Evolutionary conservation across 2,888 invertebrate genomes (phyloP).

Genomic region (Chaitophorus viminalis): DNA sequence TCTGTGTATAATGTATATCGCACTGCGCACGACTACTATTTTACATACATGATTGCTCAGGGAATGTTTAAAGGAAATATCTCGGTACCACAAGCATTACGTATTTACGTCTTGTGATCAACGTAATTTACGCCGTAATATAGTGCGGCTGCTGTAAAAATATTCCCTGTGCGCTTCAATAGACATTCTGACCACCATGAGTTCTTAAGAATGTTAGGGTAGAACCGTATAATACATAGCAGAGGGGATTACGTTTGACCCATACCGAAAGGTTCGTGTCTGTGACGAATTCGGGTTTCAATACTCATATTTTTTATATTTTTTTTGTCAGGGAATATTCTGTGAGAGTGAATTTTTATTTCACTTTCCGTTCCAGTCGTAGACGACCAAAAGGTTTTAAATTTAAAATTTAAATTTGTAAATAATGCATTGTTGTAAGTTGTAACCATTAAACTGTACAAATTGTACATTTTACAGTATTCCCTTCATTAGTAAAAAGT

Average conservation of each 20-base stretch:
- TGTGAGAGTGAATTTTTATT: conserved; percentile 46
- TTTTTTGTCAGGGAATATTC: conserved; percentile 39
- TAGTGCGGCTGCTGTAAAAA: conserved; percentile 7
- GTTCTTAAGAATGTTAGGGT: conserved; percentile 44
- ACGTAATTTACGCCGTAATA: conserved; percentile 22
- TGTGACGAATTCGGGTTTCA: conserved; percentile 56
- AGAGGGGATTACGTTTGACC: conserved; percentile 40
- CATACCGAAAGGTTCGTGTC: conserved; percentile 58
- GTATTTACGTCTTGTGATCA: not conserved
- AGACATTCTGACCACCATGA: conserved; percentile 39
- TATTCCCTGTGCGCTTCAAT: conserved; percentile 21
- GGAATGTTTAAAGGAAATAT: conserved; percentile 3
- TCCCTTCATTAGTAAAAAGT: not conserved
- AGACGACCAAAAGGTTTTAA: not conserved
- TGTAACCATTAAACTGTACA: not conserved
- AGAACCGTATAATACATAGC: not conserved
- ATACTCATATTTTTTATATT: conserved; percentile 6
- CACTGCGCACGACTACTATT: conserved; percentile 37
- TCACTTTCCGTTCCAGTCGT: not conserved
- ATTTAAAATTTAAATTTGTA: conserved; percentile 37
- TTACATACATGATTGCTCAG: conserved; percentile 9
- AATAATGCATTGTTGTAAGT: not conserved
- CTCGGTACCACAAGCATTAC: not conserved
- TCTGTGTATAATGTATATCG: not conserved
- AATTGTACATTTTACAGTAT: not conserved